Conservation (phyloP, 2,113 vertebrate species). For the Pteruthius melanotis region DNA sequence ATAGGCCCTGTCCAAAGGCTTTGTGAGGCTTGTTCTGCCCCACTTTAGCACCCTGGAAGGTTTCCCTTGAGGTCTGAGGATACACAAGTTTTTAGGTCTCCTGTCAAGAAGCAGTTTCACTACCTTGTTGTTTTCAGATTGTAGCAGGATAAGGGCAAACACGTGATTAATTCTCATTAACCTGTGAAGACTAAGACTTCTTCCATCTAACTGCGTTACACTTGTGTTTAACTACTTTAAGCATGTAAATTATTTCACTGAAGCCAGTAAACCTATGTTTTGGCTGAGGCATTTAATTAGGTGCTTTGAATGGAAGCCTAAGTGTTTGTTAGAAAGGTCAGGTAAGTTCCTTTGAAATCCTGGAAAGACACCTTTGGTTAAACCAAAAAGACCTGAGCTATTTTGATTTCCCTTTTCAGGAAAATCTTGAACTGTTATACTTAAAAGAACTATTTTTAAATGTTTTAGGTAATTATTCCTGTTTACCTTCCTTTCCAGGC, state of each 20-base stretch:
- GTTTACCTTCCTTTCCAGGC: constrained; percentile 65
- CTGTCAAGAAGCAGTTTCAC: not conserved
- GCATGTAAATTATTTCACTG: constrained; percentile 18
- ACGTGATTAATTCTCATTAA: constrained; percentile 3
- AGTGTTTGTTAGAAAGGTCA: not conserved
- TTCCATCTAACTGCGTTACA: not conserved
- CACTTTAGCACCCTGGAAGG: not conserved
- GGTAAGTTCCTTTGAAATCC: not conserved
- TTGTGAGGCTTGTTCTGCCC: not conserved
- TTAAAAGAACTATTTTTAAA: not conserved
- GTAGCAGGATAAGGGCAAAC: not conserved
- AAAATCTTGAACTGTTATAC: not conserved
- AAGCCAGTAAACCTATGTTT: constrained; percentile 27
- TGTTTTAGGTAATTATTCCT: not conserved
- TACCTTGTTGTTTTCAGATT: not conserved
- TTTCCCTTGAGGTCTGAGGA: not conserved
- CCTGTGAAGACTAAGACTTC: not conserved
- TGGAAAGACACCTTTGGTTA: not conserved
- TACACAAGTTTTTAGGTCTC: not conserved
- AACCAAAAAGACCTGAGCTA: not conserved
- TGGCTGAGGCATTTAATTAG: not conserved
- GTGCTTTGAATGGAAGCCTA: not conserved
- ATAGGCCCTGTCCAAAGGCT: not conserved
- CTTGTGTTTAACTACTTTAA: constrained; percentile 1
- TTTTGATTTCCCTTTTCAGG: not conserved